Base-by-base conservation (phyloP, 2,888 invertebrate genomes). In the Campoletis raptor region DNA sequence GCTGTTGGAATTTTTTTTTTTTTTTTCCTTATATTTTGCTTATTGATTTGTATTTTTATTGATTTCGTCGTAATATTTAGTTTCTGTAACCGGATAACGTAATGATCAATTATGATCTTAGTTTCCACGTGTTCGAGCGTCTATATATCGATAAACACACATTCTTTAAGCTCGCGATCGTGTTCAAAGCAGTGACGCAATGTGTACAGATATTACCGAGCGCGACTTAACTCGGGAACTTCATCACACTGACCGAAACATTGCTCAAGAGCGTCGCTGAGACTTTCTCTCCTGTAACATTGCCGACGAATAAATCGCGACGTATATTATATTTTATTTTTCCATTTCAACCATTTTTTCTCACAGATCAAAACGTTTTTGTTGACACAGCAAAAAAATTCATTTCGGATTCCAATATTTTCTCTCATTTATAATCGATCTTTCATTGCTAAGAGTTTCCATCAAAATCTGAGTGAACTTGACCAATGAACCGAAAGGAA, bases 251-350 rank as follows among this genome's bases (percentile, higher is more conserved):
- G 85, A 85, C 85, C 80, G 83, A 83, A 85, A 67, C 52, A 37
- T 86, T 87, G 83, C 86, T 77, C 85, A 86, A 88, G 78, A 74
- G 21, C 45, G 77, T 76, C 64, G 66, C 30, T 18, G 52, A 76
- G 69, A 88, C 87, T 88, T 88, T 88, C 78, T 79, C 87, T 85
- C 87, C 76, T 67, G 74, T 61, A 74, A 74, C 40, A 81, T 69
- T 64, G 57, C 64, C 40, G 37, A 54, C 69, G 48, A 79, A 79
- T 69, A 54, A 64, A 67, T 4, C 18, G 76, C 57, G 12, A 6
- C 61, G 61, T 61, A 15, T 61, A 61, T 61, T 61, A 61, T 30
- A 30, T 61, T 61, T 61, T 10, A 15, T 15, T 61, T 6, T 61
- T 15, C 6, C 12, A 5, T 61, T 74, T 42, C 42, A 21, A 40